A percentile compares a stretch with the other conserved stretches of the same genome.
Evolutionary conservation across 1,140 invertebrate genomes (phyloP).

Genomic region (Ceratina japonica): DNA sequence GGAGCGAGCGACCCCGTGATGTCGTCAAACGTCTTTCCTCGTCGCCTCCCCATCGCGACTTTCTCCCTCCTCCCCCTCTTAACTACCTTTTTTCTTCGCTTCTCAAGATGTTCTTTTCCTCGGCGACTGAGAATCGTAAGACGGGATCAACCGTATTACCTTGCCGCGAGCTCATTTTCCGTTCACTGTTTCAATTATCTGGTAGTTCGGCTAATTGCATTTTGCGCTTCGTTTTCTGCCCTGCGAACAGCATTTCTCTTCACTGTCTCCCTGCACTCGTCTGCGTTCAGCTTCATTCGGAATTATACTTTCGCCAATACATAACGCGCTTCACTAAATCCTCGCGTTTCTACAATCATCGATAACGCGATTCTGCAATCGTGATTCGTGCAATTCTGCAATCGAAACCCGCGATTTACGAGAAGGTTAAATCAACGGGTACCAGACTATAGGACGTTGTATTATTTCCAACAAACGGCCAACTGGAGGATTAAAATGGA

Average conservation of each 20-base stretch:
- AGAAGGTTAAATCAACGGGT: too few relatives aligned
- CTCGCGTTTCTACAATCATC: too few relatives aligned
- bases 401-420: too few relatives aligned
- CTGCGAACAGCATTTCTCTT: too few relatives aligned
- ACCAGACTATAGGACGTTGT: too few relatives aligned
- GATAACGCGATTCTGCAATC: too few relatives aligned
- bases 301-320: background rate
- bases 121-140: conserved; percentile 49
- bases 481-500: background rate
- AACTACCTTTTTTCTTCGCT: background rate
- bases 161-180: conserved; percentile 39
- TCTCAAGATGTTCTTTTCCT: conserved; percentile 25
- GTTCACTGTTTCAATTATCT: conserved; percentile 46
- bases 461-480: too few relatives aligned
- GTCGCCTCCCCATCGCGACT: background rate
- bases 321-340: too few relatives aligned
- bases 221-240: conserved; percentile 38
- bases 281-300: background rate
- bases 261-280: too few relatives aligned
- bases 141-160: conserved; percentile 47
- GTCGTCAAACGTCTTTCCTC: conserved; percentile 51
- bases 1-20: conserved; percentile 43
- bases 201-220: conserved; percentile 40
- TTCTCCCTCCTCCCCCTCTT: background rate
- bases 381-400: too few relatives aligned